Conservation (phyloP, 2,888 invertebrate species). For the Acronicta leporina region DNA sequence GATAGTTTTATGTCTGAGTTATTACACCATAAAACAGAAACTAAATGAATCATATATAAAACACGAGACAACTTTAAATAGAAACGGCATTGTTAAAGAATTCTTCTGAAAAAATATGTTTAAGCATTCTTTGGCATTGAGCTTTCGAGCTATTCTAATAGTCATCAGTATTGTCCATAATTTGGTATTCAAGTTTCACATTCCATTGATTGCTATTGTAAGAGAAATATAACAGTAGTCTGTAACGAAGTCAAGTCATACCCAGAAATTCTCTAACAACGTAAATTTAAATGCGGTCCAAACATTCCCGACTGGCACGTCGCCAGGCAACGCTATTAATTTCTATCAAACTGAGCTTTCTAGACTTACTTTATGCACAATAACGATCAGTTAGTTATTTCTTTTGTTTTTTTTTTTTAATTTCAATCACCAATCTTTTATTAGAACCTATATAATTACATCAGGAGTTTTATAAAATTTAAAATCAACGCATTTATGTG, state of each 20-base stretch:
- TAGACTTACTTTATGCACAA: slow-evolving; percentile 63
- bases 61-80: slow-evolving; percentile 26
- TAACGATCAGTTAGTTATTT: slow-evolving; percentile 64
- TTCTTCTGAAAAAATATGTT: slow-evolving; percentile 19
- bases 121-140: background rate
- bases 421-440: slow-evolving; percentile 17
- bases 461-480: slow-evolving; percentile 7
- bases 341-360: slow-evolving; percentile 77
- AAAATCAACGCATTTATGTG: slow-evolving; percentile 4
- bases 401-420: slow-evolving; percentile 52
- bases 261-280: slow-evolving; percentile 70
- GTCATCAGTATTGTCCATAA: slow-evolving; percentile 15
- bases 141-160: slow-evolving; percentile 1
- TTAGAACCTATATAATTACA: slow-evolving; percentile 19
- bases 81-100: slow-evolving; percentile 24
- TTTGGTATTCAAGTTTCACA: slow-evolving; percentile 10
- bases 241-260: slow-evolving; percentile 53
- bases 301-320: slow-evolving; percentile 74
- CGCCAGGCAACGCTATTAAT: slow-evolving; percentile 79
- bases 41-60: slow-evolving; percentile 15
- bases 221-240: slow-evolving; percentile 43
- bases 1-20: background rate
- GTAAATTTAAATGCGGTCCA: slow-evolving; percentile 81
- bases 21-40: slow-evolving; percentile 3
- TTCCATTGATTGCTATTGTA: slow-evolving; percentile 34